Conservation (phyloP, 2,888 invertebrate genomes). For the Gryllus longicercus region DNA sequence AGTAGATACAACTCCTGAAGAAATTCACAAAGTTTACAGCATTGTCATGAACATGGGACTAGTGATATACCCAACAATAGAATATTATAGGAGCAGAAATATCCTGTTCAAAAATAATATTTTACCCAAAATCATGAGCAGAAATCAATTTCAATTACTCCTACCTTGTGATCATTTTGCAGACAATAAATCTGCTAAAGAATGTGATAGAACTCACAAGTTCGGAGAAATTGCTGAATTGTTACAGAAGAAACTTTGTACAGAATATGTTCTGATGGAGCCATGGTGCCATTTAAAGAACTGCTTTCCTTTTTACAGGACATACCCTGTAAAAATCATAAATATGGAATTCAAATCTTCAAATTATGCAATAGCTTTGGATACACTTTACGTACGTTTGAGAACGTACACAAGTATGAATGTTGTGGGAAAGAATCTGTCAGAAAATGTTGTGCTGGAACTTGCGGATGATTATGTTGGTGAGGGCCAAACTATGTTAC, state of each 20-base stretch:
- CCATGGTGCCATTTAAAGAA: not conserved
- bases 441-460: too few relatives aligned
- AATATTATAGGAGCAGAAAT: not conserved
- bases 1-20: not conserved
- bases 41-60: too few relatives aligned
- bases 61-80: too few relatives aligned
- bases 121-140: slow-evolving; percentile 1
- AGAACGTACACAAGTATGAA: not conserved
- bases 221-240: not conserved
- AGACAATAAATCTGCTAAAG: not conserved
- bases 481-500: too few relatives aligned
- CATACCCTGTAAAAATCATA: not conserved
- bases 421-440: not conserved
- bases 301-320: not conserved
- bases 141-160: slow-evolving; percentile 18
- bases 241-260: not conserved
- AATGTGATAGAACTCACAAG: not conserved
- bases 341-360: not conserved
- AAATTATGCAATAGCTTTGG: not conserved
- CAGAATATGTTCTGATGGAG: not conserved
- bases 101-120: not conserved
- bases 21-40: not conserved
- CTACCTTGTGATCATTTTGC: not conserved
- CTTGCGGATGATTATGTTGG: too few relatives aligned
- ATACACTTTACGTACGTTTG: not conserved